A percentile compares a stretch with the other conserved stretches of the same genome.
Evolutionary conservation across 2,888 invertebrate species (phyloP).

Genomic region (Neuroscelio doddi): DNA sequence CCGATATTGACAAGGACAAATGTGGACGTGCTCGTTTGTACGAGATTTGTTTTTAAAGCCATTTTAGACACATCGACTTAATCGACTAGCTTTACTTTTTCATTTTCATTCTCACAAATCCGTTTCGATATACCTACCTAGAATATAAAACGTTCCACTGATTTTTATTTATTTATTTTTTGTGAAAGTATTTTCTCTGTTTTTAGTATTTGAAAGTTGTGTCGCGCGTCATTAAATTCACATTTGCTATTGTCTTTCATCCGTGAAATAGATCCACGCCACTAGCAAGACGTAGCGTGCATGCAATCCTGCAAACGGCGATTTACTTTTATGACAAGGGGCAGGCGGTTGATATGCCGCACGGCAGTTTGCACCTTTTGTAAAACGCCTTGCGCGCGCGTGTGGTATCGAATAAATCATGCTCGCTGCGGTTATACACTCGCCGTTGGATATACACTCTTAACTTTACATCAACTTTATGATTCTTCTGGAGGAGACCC

Average conservation of each 20-base stretch:
- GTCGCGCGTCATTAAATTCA: neutral
- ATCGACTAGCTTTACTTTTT: neutral
- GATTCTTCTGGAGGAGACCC: too few species aligned
- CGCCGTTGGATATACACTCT: neutral
- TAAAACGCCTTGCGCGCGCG: slow-evolving; percentile 50
- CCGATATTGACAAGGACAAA: slow-evolving; percentile 8
- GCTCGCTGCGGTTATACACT: slow-evolving; percentile 1
- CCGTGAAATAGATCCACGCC: neutral
- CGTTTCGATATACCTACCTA: neutral
- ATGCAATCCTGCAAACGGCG: neutral
- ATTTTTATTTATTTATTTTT: neutral
- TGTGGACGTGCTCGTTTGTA: slow-evolving; percentile 7
- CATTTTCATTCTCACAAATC: neutral
- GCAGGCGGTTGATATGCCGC: slow-evolving; percentile 30
- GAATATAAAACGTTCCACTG: neutral
- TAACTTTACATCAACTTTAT: neutral
- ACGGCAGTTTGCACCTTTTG: slow-evolving; percentile 55
- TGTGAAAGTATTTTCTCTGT: neutral
- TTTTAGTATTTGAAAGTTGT: neutral
- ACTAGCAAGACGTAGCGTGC: neutral
- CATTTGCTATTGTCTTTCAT: neutral
- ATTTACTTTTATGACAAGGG: slow-evolving; percentile 10
- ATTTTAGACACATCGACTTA: neutral
- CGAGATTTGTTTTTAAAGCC: neutral
- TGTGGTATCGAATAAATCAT: slow-evolving; percentile 54